Conservation (phyloP, 2,888 invertebrate species). For the Chydorus sphaericus region DNA sequence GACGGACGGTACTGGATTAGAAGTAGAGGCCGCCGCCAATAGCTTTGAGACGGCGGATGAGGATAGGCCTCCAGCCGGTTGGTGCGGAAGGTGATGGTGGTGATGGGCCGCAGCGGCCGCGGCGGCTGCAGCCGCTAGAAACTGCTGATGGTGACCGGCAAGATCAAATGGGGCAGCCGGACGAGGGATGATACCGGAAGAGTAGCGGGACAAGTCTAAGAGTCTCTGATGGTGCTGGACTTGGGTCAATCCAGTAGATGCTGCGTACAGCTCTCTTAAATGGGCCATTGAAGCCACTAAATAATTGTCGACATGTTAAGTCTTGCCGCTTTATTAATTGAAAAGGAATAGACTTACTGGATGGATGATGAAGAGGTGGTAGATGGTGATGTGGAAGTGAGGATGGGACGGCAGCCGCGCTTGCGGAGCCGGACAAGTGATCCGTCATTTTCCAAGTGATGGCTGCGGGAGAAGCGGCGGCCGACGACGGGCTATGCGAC, state of each 20-base stretch:
- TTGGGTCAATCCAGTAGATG: not conserved
- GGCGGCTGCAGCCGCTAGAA: not conserved
- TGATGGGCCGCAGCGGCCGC: not conserved
- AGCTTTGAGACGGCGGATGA: not conserved
- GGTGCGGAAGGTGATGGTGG: not conserved
- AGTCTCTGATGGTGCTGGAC: not conserved
- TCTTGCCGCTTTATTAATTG: not conserved
- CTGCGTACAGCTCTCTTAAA: not conserved
- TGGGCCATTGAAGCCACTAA: not conserved
- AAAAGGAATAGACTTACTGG: not conserved
- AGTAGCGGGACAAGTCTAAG: not conserved
- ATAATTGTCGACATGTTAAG: not conserved
- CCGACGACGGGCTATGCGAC: too few species aligned
- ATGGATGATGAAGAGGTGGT: not conserved
- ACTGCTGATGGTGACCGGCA: conserved; percentile 1
- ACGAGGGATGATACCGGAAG: not conserved
- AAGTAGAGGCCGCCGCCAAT: not conserved
- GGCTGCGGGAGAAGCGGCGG: not conserved
- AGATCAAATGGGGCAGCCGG: not conserved
- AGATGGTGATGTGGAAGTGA: not conserved
- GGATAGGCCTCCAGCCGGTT: not conserved
- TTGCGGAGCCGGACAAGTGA: not conserved
- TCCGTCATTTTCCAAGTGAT: not conserved
- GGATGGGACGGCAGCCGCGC: not conserved
- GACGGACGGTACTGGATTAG: too few species aligned